Conservation (phyloP, 2,113 vertebrate genomes). For the Gymnarchus niloticus region DNA sequence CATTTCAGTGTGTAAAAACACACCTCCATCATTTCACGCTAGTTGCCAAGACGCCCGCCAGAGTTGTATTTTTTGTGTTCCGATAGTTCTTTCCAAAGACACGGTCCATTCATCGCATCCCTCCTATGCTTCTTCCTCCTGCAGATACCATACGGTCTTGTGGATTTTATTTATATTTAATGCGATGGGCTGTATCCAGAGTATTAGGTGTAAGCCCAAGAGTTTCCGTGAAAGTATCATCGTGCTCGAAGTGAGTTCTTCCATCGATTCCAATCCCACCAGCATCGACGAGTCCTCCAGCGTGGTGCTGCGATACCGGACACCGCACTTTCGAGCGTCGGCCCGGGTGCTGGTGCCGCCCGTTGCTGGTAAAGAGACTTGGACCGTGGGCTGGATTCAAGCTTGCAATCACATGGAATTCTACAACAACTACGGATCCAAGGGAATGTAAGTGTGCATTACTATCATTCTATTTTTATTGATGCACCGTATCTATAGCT, state of each 20-base stretch:
- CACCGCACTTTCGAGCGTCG: slow-evolving; percentile 88
- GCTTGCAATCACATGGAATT: slow-evolving; percentile 98
- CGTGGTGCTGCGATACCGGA: slow-evolving; percentile 93
- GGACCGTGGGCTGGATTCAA: slow-evolving; percentile 97
- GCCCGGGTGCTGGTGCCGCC: slow-evolving; percentile 89
- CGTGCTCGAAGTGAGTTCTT: slow-evolving; percentile 85
- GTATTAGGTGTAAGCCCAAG: slow-evolving; percentile 91
- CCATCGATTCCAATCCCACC: slow-evolving; percentile 90
- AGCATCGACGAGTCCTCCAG: slow-evolving; percentile 93
- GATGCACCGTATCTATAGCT: too few species aligned
- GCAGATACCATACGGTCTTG: slow-evolving; percentile 72
- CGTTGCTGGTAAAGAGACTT: slow-evolving; percentile 83
- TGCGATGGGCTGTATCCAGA: slow-evolving; percentile 98
- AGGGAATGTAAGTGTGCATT: slow-evolving; percentile 84
- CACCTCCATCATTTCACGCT: not conserved
- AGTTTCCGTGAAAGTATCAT: slow-evolving; percentile 89
- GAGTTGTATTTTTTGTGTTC: not conserved
- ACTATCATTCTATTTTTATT: not conserved
- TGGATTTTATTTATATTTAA: slow-evolving; percentile 68
- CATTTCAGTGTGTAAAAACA: not conserved
- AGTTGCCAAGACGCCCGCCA: not conserved
- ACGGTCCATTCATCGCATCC: slow-evolving; percentile 46
- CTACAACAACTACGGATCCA: slow-evolving; percentile 89
- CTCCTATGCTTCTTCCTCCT: slow-evolving; percentile 71
- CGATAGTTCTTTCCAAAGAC: not conserved